Percentiles rank a stretch among this genome's conserved stretches.
Evolutionary conservation across 2,797 vertebrate genomes (phyloP).

Genomic region (Halcyon chelicuti): DNA sequence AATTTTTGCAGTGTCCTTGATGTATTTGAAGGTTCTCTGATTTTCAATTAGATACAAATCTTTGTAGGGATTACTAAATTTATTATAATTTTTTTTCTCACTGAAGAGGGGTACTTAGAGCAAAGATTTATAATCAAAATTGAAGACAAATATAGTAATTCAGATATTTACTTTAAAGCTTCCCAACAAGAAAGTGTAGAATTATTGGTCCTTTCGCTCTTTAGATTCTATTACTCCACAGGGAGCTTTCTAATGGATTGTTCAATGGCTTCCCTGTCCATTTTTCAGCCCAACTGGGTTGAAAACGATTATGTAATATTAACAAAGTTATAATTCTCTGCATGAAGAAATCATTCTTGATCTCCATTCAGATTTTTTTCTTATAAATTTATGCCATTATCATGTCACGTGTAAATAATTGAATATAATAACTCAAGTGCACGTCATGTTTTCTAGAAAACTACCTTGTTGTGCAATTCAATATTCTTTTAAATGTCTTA

Average conservation of each 20-base stretch:
- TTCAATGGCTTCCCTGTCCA: neutral
- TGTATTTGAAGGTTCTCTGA: neutral
- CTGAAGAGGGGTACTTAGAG: neutral
- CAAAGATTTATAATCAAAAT: neutral
- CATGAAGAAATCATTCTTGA: neutral
- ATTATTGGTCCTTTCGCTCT: neutral
- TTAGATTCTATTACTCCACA: neutral
- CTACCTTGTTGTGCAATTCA: neutral
- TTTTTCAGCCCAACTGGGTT: neutral
- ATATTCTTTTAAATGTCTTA: neutral
- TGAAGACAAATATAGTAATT: neutral
- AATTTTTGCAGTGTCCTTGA: neutral
- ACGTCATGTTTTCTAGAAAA: neutral
- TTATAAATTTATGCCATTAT: constrained; percentile 20
- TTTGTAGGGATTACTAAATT: neutral
- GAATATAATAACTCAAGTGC: neutral
- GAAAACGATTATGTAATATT: constrained; percentile 14
- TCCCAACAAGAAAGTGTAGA: neutral
- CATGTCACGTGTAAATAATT: constrained; percentile 1
- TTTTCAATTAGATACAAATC: neutral
- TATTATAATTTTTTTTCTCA: neutral
- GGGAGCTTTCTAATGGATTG: neutral
- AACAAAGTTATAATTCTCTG: neutral
- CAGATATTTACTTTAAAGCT: neutral
- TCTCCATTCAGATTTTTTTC: neutral